A percentile compares a stretch with the other conserved stretches of the same genome.
phyloP scores from a whole-genome alignment of 2,113 vertebrate genomes.

The Columbina picui region DNA sequence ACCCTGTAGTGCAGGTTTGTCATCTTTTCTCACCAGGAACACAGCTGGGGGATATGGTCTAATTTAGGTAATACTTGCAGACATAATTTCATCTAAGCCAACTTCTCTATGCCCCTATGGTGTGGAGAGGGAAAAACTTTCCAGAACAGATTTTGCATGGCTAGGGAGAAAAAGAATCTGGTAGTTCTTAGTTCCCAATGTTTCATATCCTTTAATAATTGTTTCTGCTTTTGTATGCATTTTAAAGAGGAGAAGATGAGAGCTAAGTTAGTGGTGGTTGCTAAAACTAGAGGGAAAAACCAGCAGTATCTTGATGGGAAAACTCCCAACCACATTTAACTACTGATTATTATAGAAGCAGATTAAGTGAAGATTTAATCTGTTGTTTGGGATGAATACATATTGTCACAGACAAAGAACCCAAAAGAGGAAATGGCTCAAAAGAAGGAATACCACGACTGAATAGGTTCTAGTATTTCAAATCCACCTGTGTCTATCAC shows the following conservation, averaged over 20 bases:
- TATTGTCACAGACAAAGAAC: neutral
- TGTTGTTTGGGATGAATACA: neutral
- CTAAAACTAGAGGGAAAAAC: neutral
- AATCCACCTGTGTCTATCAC: neutral
- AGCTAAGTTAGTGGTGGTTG: neutral
- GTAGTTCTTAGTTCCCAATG: neutral
- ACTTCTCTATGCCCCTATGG: neutral
- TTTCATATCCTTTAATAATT: neutral
- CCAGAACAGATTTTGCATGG: neutral
- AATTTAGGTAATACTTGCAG: neutral
- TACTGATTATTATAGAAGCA: neutral
- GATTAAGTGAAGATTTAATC: neutral
- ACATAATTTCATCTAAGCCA: neutral
- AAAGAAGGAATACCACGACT: neutral
- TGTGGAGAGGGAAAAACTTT: neutral
- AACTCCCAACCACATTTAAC: neutral
- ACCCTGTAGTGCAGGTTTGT: neutral
- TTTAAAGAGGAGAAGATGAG: neutral
- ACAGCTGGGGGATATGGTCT: fast-evolving
- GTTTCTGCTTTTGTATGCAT: neutral
- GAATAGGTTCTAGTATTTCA: neutral
- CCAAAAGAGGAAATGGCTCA: neutral
- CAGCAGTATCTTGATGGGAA: neutral
- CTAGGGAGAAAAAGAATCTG: neutral
- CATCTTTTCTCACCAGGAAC: neutral